A percentile compares a stretch with the other conserved stretches of the same genome.
These are phyloP conservation scores for Oreochromis grahami DNA, from an alignment of 2,797 vertebrate species.

Conservation along the genomic window DNA sequence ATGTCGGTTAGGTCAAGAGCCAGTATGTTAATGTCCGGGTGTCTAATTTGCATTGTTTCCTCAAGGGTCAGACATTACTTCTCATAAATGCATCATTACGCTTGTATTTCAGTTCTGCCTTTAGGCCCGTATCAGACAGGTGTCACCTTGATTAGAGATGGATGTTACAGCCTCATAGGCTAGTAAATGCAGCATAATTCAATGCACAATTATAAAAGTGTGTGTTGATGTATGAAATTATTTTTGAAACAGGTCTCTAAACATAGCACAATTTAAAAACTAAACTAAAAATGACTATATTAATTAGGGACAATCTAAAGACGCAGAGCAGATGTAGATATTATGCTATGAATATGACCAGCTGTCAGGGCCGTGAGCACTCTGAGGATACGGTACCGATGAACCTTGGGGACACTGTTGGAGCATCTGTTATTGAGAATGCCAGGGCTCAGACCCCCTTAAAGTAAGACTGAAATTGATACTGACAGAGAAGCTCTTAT, in stretches of 20 bases:
- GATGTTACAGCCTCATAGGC: slow-evolving; percentile 6
- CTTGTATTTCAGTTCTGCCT: slow-evolving; percentile 54
- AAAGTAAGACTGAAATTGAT: slow-evolving; percentile 63
- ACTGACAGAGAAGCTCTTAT: slow-evolving; percentile 67
- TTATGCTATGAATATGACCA: not conserved
- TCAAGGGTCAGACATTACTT: slow-evolving; percentile 64
- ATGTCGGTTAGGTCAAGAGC: slow-evolving; percentile 35
- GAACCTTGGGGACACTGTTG: slow-evolving; percentile 41
- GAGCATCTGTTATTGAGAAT: slow-evolving; percentile 50
- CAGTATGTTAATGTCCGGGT: slow-evolving; percentile 47
- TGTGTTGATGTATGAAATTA: not conserved
- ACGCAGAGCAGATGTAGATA: not conserved
- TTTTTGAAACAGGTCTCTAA: not conserved
- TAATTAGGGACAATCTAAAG: not conserved
- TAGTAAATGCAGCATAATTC: not conserved
- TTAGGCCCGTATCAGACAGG: slow-evolving; percentile 43
- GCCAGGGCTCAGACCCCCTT: slow-evolving; percentile 37
- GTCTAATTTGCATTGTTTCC: slow-evolving; percentile 63
- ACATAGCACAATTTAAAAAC: not conserved
- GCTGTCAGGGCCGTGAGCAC: not conserved
- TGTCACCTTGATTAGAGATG: slow-evolving; percentile 44
- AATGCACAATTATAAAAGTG: not conserved
- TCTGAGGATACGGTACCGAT: not conserved
- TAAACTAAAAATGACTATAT: not conserved
- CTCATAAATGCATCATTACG: slow-evolving; percentile 70